Evolutionary conservation across 2,113 vertebrate genomes (phyloP).

Genomic region (Accipiter virgatus): DNA sequence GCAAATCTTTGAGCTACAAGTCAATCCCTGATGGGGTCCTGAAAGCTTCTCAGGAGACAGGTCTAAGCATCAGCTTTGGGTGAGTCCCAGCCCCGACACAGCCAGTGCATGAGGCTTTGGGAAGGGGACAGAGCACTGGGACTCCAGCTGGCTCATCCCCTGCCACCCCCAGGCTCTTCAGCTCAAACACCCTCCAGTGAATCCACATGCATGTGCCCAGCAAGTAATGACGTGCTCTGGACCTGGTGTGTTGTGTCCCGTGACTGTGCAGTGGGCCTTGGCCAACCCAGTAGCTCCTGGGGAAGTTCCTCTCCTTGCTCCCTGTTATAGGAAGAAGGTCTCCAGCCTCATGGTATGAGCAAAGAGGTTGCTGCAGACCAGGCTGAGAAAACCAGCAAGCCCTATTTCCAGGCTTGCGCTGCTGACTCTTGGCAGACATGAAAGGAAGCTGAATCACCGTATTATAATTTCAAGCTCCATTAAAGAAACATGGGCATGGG

Average conservation of each 20-base stretch:
- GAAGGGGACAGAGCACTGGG: background rate
- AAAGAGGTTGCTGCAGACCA: background rate
- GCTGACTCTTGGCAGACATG: background rate
- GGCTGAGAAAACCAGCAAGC: background rate
- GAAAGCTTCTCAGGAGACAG: background rate
- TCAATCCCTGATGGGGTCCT: background rate
- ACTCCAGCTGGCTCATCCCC: background rate
- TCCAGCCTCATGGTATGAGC: background rate
- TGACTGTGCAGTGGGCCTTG: background rate
- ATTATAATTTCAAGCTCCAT: slow-evolving; percentile 55
- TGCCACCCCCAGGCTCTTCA: background rate
- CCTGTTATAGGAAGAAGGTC: background rate
- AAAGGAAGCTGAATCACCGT: background rate
- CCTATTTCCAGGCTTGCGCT: background rate
- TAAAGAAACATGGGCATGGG: slow-evolving; percentile 43
- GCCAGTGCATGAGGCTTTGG: background rate
- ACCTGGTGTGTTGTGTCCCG: background rate
- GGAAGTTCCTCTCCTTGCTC: background rate
- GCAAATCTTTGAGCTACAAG: background rate
- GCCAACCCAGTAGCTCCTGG: background rate
- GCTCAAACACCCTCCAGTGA: background rate
- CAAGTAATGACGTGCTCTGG: fast-evolving
- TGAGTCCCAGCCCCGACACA: background rate
- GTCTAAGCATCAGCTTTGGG: background rate
- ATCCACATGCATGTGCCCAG: background rate